Conservation (phyloP, 2,113 vertebrate genomes). For the Macquaria australasica region DNA sequence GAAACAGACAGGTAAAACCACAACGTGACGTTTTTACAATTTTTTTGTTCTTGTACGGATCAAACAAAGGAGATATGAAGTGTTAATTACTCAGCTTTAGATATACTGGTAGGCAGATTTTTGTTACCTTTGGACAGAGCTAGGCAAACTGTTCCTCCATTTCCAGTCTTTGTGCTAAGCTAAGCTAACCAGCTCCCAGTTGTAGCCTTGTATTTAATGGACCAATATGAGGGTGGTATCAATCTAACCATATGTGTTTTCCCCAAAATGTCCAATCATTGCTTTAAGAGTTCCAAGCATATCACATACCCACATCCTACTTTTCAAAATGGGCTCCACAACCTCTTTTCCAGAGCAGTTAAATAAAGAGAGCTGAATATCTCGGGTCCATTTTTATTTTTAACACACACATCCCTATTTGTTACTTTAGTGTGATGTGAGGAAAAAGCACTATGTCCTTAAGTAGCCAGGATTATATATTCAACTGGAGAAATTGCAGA, state of each 20-base stretch:
- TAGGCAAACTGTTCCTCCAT: not conserved
- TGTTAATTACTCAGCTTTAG: not conserved
- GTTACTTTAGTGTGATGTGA: not conserved
- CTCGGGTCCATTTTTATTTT: constrained; percentile 15
- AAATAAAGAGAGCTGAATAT: constrained; percentile 16
- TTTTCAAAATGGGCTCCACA: constrained; percentile 7
- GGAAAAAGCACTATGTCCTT: constrained; percentile 20
- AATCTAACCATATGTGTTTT: not conserved
- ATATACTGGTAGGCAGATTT: not conserved
- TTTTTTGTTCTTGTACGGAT: not conserved
- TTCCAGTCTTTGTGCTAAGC: not conserved
- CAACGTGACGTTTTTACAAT: not conserved
- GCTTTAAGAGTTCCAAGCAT: not conserved
- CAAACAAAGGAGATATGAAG: not conserved
- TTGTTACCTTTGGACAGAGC: not conserved
- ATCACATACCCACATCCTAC: constrained; percentile 6
- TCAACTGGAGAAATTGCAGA: constrained; percentile 30
- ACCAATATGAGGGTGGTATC: not conserved
- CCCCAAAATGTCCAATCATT: not conserved
- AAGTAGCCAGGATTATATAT: constrained; percentile 34
- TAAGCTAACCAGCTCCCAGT: not conserved
- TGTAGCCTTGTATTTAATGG: not conserved
- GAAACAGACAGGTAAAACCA: constrained; percentile 10
- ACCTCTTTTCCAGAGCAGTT: not conserved
- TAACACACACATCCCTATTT: not conserved